Percentiles rank a stretch among this genome's conserved stretches.
phyloP scores from a whole-genome alignment of 2,888 invertebrate genomes.

The Isoperla grammatica region DNA sequence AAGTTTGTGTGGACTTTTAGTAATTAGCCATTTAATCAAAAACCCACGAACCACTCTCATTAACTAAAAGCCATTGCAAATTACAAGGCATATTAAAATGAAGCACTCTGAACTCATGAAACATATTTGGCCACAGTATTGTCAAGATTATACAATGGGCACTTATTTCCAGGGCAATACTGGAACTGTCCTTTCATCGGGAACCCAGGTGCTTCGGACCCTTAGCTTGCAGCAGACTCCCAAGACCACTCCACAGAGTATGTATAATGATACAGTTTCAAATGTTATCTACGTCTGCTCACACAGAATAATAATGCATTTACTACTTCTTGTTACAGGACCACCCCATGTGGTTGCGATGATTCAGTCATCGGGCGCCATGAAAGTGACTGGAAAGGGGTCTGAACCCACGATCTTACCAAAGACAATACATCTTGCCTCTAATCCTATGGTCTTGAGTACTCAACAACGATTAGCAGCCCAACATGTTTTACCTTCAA shows the following conservation, averaged over 20 bases:
- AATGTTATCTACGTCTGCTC: not conserved
- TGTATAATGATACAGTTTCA: slow-evolving; percentile 6
- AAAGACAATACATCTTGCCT: slow-evolving; percentile 31
- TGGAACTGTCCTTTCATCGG: slow-evolving; percentile 38
- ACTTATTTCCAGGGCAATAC: slow-evolving; percentile 34
- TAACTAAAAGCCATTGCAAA: no score
- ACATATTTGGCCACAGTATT: no score
- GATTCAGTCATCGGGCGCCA: slow-evolving; percentile 32
- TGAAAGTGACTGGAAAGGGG: slow-evolving; percentile 29
- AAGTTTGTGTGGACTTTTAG: not conserved
- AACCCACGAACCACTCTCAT: no score
- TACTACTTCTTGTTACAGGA: slow-evolving; percentile 23
- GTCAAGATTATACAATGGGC: no score
- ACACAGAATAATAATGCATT: slow-evolving; percentile 6
- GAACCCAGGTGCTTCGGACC: slow-evolving; percentile 43
- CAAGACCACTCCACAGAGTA: slow-evolving; percentile 28
- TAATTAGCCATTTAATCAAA: no score
- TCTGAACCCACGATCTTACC: slow-evolving; percentile 29
- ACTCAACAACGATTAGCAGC: slow-evolving; percentile 27
- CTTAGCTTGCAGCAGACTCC: slow-evolving; percentile 43
- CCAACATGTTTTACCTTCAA: slow-evolving; percentile 26
- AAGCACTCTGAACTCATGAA: no score
- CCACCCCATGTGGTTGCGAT: slow-evolving; percentile 37
- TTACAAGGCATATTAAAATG: no score
- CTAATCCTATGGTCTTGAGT: slow-evolving; percentile 31